Evolutionary conservation across 2,113 vertebrate genomes (phyloP).

Genomic region (Ageneiosus marmoratus): DNA sequence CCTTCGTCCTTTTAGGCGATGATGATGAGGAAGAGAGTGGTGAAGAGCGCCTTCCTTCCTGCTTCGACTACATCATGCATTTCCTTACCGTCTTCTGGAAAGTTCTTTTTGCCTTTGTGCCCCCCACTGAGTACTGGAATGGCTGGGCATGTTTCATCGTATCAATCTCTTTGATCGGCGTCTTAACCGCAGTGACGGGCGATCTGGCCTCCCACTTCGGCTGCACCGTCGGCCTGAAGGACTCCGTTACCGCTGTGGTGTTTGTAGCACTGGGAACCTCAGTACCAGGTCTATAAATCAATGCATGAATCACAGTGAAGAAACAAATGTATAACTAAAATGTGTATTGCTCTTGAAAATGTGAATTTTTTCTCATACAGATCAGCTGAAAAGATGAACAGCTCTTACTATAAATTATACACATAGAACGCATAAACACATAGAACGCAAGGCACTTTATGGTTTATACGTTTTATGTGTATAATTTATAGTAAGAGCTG

Average conservation of each 20-base stretch:
- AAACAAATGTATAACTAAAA: background rate
- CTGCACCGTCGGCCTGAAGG: conserved; percentile 81
- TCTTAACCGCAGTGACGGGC: conserved; percentile 78
- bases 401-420: too few species aligned
- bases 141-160: conserved; percentile 85
- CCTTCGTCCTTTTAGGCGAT: conserved; percentile 65
- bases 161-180: conserved; percentile 78
- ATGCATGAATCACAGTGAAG: background rate
- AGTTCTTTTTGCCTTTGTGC: conserved; percentile 82
- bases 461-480: too few species aligned
- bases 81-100: conserved; percentile 87
- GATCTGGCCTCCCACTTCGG: conserved; percentile 82
- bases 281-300: conserved; percentile 70
- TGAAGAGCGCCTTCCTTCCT: conserved; percentile 81
- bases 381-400: too few species aligned
- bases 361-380: background rate
- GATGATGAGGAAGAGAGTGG: conserved; percentile 82
- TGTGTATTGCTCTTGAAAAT: too few species aligned
- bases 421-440: too few species aligned
- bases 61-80: conserved; percentile 87
- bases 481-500: too few species aligned
- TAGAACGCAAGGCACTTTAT: too few species aligned
- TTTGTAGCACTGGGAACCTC: conserved; percentile 83
- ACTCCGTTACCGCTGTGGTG: conserved; percentile 81
- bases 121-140: conserved; percentile 83